Percentiles rank a stretch among this genome's conserved stretches.
Conservation (phyloP, 1,140 invertebrate species). For the Acyrthosiphon pisum region DNA sequence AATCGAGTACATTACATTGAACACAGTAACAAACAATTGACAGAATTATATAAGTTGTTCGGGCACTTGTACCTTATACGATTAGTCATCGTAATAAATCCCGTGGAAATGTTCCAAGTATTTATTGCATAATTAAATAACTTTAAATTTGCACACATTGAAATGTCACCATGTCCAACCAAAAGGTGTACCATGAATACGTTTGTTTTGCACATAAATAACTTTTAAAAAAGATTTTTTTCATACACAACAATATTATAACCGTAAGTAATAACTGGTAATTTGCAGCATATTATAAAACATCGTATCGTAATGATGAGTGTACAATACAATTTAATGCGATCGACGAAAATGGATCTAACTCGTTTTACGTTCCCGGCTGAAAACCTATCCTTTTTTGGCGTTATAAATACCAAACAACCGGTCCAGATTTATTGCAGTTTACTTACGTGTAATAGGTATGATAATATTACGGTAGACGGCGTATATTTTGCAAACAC, state of each 20-base stretch:
- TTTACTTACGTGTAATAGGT: not conserved
- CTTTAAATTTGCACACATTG: not conserved
- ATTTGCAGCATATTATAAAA: not conserved
- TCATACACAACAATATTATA: not conserved
- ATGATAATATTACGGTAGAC: not conserved
- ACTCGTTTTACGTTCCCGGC: not conserved
- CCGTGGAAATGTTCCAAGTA: not conserved
- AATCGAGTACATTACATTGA: not conserved
- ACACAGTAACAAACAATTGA: not conserved
- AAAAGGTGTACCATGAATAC: not conserved
- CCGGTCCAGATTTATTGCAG: not conserved
- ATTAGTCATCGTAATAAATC: constrained; percentile 4
- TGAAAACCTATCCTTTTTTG: not conserved
- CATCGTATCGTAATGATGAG: not conserved
- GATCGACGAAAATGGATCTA: not conserved
- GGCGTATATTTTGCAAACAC: not conserved
- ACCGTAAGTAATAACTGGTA: not conserved
- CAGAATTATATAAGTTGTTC: not conserved
- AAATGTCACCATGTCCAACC: not conserved
- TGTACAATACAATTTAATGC: not conserved
- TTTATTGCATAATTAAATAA: not conserved
- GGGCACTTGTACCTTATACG: not conserved
- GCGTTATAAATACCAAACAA: not conserved
- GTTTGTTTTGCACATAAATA: not conserved
- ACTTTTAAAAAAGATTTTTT: not conserved